Conservation (phyloP, 2,113 vertebrate species). For the Pao palembangensis region DNA sequence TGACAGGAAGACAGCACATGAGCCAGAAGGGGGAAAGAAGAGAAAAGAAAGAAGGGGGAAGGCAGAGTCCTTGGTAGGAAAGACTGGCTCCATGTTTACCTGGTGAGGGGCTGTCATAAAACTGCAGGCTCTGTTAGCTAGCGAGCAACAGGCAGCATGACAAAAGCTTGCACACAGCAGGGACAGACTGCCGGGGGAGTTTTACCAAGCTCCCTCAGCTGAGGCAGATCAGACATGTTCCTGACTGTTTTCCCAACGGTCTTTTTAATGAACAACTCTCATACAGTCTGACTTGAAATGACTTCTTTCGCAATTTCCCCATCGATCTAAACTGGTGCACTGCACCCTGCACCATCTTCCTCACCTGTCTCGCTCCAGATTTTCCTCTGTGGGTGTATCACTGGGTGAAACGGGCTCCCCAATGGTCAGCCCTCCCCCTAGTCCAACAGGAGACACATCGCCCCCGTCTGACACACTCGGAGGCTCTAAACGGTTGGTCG, state of each 20-base stretch:
- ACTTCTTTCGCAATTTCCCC: no score
- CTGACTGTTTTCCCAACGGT: background rate
- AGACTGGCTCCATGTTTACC: slow-evolving; percentile 38
- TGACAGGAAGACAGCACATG: slow-evolving; percentile 14
- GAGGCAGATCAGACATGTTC: slow-evolving; percentile 34
- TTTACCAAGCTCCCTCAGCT: slow-evolving; percentile 67
- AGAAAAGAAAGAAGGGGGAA: slow-evolving; percentile 18
- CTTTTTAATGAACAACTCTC: background rate
- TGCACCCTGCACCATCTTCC: slow-evolving; percentile 35
- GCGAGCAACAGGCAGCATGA: slow-evolving; percentile 63
- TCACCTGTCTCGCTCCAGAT: slow-evolving; percentile 81
- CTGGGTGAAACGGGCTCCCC: slow-evolving; percentile 49
- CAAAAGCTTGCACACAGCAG: slow-evolving; percentile 71
- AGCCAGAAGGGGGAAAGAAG: slow-evolving; percentile 15
- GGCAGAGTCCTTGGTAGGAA: slow-evolving; percentile 29
- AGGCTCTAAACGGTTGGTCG: slow-evolving; percentile 58
- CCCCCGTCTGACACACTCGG: slow-evolving; percentile 51
- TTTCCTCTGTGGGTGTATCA: slow-evolving; percentile 74
- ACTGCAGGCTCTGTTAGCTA: slow-evolving; percentile 53
- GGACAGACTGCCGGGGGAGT: slow-evolving; percentile 67
- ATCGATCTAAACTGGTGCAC: no score
- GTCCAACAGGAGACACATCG: slow-evolving; percentile 53
- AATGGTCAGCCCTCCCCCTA: slow-evolving; percentile 7
- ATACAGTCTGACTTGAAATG: background rate
- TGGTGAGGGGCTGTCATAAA: slow-evolving; percentile 41